phyloP scores from a whole-genome alignment of 1,140 invertebrate genomes.

The Conus betulinus region DNA sequence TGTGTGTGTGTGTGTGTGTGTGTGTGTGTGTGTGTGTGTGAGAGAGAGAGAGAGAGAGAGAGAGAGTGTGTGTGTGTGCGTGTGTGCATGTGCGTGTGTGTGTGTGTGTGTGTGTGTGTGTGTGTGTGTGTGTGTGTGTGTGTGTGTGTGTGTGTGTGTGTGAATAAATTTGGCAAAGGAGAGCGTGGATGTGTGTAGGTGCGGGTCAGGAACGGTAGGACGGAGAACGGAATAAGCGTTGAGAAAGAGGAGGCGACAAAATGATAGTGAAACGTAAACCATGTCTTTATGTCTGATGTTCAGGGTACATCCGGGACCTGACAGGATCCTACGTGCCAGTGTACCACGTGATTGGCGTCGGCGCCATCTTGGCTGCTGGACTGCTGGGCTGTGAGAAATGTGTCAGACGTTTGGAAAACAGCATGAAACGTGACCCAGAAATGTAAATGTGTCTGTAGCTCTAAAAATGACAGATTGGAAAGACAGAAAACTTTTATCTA shows the following conservation, averaged over 20 bases:
- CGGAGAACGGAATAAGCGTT: too few species aligned
- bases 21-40: too few species aligned
- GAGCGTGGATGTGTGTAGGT: too few species aligned
- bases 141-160: not conserved
- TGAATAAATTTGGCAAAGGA: not conserved
- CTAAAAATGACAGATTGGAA: too few species aligned
- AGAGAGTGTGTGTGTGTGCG: too few species aligned
- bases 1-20: too few species aligned
- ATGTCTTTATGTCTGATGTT: not conserved
- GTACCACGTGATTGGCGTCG: conserved; percentile 30
- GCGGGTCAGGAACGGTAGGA: too few species aligned
- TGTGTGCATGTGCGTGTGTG: too few species aligned
- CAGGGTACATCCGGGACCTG: conserved; percentile 26
- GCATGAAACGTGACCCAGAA: too few species aligned
- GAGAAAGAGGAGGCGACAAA: not conserved
- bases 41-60: too few species aligned
- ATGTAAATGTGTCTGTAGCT: not conserved
- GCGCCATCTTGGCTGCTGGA: not conserved
- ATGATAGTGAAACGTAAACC: not conserved
- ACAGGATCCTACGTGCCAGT: conserved; percentile 26
- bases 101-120: conserved; percentile 1
- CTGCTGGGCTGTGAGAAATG: not conserved
- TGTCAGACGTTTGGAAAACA: not conserved
- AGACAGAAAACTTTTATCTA: too few species aligned
- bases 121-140: conserved; percentile 4